Percentiles rank a stretch among this genome's conserved stretches.
These are phyloP conservation scores for Morpho deidamia DNA, from an alignment of 2,888 invertebrate species.

Conservation along the genomic window DNA sequence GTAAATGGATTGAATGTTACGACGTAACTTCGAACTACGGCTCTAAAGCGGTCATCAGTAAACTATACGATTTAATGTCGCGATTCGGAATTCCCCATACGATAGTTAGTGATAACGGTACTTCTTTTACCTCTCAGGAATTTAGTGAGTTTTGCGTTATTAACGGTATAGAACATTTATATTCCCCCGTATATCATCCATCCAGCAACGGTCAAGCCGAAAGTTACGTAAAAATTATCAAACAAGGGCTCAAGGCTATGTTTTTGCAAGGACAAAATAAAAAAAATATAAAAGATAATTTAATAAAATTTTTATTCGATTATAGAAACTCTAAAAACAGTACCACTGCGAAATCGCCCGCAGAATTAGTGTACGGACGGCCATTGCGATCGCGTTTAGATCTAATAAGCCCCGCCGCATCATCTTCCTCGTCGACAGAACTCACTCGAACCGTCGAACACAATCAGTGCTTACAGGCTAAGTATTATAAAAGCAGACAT, in stretches of 20 bases:
- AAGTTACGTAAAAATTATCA: conserved; percentile 25
- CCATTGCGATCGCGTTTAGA: not conserved
- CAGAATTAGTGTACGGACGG: not conserved
- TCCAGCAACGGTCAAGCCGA: too few relatives aligned
- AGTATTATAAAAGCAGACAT: not conserved
- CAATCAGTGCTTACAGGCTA: not conserved
- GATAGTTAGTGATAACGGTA: conserved; percentile 18
- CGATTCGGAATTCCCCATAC: conserved; percentile 11
- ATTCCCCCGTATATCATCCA: conserved; percentile 21
- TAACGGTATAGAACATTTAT: conserved; percentile 22
- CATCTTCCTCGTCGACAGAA: not conserved
- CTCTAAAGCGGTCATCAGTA: conserved; percentile 11
- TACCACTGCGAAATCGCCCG: not conserved
- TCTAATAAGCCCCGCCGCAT: not conserved
- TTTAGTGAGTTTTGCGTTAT: conserved; percentile 18
- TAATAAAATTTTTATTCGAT: conserved; percentile 19
- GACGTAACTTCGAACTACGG: conserved; percentile 1
- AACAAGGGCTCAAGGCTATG: conserved; percentile 23
- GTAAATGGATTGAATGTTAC: conserved; percentile 25
- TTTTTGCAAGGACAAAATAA: not conserved
- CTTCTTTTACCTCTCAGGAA: conserved; percentile 13
- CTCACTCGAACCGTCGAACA: not conserved
- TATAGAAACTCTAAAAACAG: not conserved
- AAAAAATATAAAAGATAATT: conserved; percentile 9
- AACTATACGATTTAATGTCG: conserved; percentile 14